Evolutionary conservation across 2,888 invertebrate genomes (phyloP).

Genomic region (Acronicta aceris): DNA sequence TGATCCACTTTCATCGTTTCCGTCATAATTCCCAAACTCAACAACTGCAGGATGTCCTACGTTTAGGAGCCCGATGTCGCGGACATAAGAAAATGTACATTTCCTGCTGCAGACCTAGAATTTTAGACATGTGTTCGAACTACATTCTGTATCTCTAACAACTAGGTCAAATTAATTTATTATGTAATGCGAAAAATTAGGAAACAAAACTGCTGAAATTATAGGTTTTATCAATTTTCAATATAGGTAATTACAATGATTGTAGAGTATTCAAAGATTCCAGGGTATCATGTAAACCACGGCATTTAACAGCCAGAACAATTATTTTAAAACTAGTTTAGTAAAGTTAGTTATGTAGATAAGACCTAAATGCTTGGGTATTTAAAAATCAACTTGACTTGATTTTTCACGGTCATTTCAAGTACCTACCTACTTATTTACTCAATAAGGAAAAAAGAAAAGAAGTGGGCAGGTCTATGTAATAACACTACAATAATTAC

Average conservation of each 20-base stretch:
- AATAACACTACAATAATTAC: no score
- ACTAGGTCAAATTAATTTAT: constrained; percentile 63
- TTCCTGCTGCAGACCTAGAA: constrained; percentile 75
- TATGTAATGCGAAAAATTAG: constrained; percentile 41
- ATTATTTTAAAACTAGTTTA: no score
- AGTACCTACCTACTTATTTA: no score
- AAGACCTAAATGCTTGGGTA: no score
- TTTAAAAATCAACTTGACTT: no score
- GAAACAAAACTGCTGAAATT: constrained; percentile 17
- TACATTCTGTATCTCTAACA: constrained; percentile 51
- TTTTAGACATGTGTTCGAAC: constrained; percentile 74
- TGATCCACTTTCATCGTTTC: constrained; percentile 68
- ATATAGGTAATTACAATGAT: not conserved
- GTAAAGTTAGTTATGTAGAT: no score
- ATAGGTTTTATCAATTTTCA: constrained; percentile 4
- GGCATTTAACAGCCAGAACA: no score
- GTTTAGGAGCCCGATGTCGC: constrained; percentile 60
- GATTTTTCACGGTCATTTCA: no score
- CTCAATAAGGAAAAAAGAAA: no score
- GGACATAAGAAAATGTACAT: constrained; percentile 71
- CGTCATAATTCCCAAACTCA: constrained; percentile 57
- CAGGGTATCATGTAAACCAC: no score
- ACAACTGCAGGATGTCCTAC: constrained; percentile 69
- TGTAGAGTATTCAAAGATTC: constrained; percentile 5
- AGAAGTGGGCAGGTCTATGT: no score